phyloP scores from a whole-genome alignment of 2,113 vertebrate genomes.

The Jacana jacana region DNA sequence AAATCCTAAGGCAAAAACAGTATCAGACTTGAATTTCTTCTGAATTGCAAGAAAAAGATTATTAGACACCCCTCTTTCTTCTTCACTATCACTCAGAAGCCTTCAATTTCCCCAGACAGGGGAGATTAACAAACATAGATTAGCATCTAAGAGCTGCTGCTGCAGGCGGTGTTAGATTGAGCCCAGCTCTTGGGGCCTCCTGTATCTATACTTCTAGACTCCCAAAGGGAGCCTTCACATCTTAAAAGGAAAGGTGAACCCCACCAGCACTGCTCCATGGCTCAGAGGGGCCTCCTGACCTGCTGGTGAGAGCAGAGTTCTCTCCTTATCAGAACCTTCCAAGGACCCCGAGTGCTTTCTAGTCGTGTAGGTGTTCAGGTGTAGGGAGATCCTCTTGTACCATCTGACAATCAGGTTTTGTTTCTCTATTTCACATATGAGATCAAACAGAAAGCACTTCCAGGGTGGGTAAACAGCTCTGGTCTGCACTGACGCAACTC shows the following conservation, averaged over 20 bases:
- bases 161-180: background rate
- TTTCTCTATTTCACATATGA: background rate
- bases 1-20: background rate
- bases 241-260: background rate
- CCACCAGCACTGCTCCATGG: background rate
- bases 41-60: background rate
- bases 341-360: background rate
- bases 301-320: background rate
- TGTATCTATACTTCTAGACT: background rate
- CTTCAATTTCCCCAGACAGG: background rate
- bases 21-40: background rate
- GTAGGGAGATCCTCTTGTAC: background rate
- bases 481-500: background rate
- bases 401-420: background rate
- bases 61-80: background rate
- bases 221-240: background rate
- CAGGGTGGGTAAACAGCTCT: background rate
- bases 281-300: background rate
- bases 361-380: accelerated
- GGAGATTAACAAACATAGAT: constrained; percentile 21
- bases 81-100: background rate
- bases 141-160: background rate
- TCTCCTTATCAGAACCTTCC: background rate
- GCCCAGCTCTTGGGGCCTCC: background rate
- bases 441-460: background rate